phyloP scores from a whole-genome alignment of 2,797 vertebrate genomes.

The Corythornis leucogaster region DNA sequence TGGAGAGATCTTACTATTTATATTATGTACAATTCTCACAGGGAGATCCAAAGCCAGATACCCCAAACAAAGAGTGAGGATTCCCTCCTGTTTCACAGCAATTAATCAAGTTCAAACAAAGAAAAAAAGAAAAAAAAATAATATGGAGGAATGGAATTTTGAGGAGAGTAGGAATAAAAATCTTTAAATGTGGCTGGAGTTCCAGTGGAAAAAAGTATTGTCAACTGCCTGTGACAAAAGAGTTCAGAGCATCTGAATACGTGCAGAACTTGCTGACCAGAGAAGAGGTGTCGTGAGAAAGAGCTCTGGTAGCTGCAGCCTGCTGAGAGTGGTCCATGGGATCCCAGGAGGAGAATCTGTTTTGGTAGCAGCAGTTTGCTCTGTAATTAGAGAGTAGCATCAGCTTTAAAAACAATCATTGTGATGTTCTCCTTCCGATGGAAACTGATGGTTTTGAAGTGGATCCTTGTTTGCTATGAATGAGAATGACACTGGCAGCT shows the following conservation, averaged over 20 bases:
- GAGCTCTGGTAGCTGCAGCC: slow-evolving; percentile 42
- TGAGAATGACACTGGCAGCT: background rate
- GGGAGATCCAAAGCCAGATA: background rate
- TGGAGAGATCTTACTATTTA: background rate
- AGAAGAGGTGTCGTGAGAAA: slow-evolving; percentile 66
- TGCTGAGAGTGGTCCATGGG: slow-evolving; percentile 55
- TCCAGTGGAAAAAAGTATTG: background rate
- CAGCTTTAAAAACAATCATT: slow-evolving; percentile 54
- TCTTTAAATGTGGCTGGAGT: background rate
- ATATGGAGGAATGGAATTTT: background rate
- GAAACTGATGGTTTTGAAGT: slow-evolving; percentile 2
- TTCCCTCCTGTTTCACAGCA: background rate
- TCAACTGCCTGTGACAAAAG: background rate
- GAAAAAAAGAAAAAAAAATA: background rate
- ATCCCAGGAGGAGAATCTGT: slow-evolving; percentile 38
- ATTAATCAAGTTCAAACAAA: background rate
- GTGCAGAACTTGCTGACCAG: slow-evolving; percentile 53
- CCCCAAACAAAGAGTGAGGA: background rate
- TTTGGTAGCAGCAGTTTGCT: background rate
- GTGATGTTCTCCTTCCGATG: background rate
- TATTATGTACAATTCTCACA: background rate
- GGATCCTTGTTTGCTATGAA: background rate
- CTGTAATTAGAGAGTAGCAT: slow-evolving; percentile 29
- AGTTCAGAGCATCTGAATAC: slow-evolving; percentile 14
- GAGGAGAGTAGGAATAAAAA: slow-evolving; percentile 26